Base-by-base conservation (phyloP, 2,797 vertebrate species). In the Lutjanus argentimaculatus region DNA sequence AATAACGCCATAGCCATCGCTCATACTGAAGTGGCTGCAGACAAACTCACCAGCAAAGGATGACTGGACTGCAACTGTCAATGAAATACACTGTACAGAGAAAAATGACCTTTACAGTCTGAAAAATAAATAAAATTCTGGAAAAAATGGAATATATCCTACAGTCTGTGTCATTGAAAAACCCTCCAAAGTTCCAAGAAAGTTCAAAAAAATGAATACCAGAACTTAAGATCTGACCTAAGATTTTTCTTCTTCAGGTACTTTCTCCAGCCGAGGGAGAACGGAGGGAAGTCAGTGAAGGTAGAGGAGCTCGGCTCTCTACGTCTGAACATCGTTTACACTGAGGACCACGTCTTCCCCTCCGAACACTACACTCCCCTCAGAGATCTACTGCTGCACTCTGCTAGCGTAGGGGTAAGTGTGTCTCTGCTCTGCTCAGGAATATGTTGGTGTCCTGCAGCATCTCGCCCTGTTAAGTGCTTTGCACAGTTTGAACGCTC, bases 311-410 rank as follows among this genome's bases (percentile, higher is more conserved):
- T 99, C 0, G 99, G 99, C 75, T 99, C 99, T 36, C 94, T 99
- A 86, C 95, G 99, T 83, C 91, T 99, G 83, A 99, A 99, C 80
- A 97, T 99, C 55, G 96, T 99, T 93, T 99, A 99, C 95, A 99
- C 99, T 0, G 99, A 99, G 87, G 99, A 99, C 91, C 98, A 99
- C 14, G 99, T 99, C 84, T 99, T 99, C 92, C 95, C 97, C 68
- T 97, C 98, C 0, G 96, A 99, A 63, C 97, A 97, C 93, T 99
- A 99, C 91, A 96, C 94, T 51, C 96, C 97, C 0, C 97, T 99
- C 85, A 94, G 97, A 89, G 98, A 99, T 7, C 95, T 99, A 72
- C 94, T 99, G 85, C 90, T 99, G 85, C 95, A 96, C 87, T 99
- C 98, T 10, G 96, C 97, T 5, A 97, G 97, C 15, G 95, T 96